Evolutionary conservation across 2,797 vertebrate species (phyloP).

Genomic region (Champsocephalus gunnari): DNA sequence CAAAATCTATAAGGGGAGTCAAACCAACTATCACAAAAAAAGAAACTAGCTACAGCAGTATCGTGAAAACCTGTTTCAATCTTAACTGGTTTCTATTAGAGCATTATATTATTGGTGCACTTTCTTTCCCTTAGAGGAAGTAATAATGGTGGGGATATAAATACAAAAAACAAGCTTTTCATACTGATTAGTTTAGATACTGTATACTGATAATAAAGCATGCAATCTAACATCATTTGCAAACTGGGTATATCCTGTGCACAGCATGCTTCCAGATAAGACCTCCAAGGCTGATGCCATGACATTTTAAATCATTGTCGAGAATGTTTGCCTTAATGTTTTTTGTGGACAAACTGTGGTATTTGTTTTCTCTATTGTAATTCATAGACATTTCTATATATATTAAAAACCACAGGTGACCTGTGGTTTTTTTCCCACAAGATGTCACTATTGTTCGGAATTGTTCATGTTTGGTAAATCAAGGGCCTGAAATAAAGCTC

Average conservation of each 20-base stretch:
- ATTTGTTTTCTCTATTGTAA: slow-evolving; percentile 5
- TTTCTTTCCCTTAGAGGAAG: slow-evolving; percentile 23
- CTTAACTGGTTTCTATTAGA: slow-evolving; percentile 15
- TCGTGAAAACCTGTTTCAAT: not conserved
- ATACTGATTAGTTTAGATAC: slow-evolving; percentile 8
- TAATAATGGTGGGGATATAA: not conserved
- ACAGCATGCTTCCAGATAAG: not conserved
- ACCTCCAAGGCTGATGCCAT: not conserved
- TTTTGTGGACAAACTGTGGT: not conserved
- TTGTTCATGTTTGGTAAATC: not conserved
- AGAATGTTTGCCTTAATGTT: not conserved
- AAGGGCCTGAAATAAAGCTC: slow-evolving; percentile 7
- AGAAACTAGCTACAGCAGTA: not conserved
- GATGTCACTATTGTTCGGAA: slow-evolving; percentile 77
- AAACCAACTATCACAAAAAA: no score
- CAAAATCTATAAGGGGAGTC: no score
- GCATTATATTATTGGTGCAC: slow-evolving; percentile 5
- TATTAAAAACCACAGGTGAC: not conserved
- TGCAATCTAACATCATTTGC: not conserved
- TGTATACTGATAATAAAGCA: slow-evolving; percentile 3
- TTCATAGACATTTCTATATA: not conserved
- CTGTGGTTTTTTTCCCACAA: slow-evolving; percentile 69
- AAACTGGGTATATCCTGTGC: slow-evolving; percentile 31
- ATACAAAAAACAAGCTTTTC: slow-evolving; percentile 15
- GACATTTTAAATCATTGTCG: not conserved